Evolutionary conservation across 2,113 vertebrate species (phyloP).

Genomic region (Phaethornis superciliosus): DNA sequence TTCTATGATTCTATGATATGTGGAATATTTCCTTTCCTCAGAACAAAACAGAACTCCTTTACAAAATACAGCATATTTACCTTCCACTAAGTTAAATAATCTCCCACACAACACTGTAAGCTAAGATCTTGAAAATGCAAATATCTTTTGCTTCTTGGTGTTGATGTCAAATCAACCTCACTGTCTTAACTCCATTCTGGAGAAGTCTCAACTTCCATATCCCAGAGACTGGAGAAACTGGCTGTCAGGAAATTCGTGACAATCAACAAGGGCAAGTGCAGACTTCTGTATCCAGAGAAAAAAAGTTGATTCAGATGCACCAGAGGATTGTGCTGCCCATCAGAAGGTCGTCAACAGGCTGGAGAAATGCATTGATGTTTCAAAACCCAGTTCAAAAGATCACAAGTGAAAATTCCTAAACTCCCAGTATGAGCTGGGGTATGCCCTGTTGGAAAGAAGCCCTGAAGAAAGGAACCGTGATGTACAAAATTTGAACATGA

Average conservation of each 20-base stretch:
- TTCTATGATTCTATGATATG: no score
- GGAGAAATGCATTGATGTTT: neutral
- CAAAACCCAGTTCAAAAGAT: neutral
- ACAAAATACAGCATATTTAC: neutral
- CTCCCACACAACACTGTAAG: neutral
- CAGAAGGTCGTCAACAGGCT: neutral
- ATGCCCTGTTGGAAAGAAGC: neutral
- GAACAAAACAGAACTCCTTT: neutral
- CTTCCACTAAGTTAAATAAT: neutral
- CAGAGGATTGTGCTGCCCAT: neutral
- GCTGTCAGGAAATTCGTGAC: neutral
- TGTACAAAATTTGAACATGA: neutral
- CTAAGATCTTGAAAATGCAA: neutral
- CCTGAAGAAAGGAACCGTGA: neutral
- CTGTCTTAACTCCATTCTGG: neutral
- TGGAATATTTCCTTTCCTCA: neutral
- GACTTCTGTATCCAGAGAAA: neutral
- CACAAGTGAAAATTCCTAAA: neutral
- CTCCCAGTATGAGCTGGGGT: neutral
- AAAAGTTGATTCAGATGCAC: neutral
- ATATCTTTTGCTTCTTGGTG: neutral
- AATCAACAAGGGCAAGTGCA: neutral
- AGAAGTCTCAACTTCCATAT: neutral
- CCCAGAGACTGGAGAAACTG: neutral
- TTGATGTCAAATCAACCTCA: neutral